These are phyloP conservation scores for Pangasius krempfi DNA, from an alignment of 2,797 vertebrate genomes.

Conservation along the genomic window DNA sequence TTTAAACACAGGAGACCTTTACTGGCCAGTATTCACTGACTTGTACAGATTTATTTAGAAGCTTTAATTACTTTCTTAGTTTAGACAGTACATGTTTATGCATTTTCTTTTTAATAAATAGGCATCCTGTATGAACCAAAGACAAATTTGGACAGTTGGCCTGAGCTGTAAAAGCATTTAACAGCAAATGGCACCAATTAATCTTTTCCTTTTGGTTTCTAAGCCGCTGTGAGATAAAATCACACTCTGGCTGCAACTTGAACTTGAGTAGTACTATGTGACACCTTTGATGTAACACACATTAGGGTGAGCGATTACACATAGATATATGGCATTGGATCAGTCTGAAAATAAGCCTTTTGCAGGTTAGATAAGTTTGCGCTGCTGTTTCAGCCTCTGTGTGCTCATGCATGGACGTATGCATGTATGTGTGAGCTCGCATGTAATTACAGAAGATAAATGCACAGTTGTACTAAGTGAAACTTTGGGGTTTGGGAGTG, in stretches of 20 bases:
- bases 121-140: not conserved
- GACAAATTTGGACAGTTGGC: not conserved
- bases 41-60: not conserved
- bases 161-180: conserved; percentile 3
- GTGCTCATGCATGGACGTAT: conserved; percentile 15
- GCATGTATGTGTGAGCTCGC: conserved; percentile 44
- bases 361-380: not conserved
- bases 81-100: not conserved
- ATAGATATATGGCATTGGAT: not conserved
- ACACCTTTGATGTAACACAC: conserved; percentile 28
- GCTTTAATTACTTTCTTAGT: not conserved
- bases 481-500: conserved; percentile 55
- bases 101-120: not conserved
- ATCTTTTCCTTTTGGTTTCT: conserved; percentile 3
- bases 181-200: not conserved
- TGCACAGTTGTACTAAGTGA: conserved; percentile 55
- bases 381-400: not conserved
- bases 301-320: conserved; percentile 14
- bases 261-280: conserved; percentile 25
- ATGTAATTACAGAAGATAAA: conserved; percentile 54
- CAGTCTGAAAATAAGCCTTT: not conserved
- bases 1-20: not conserved
- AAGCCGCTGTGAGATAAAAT: not conserved
- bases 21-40: not conserved
- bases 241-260: not conserved